Evolutionary conservation across 2,113 vertebrate genomes (phyloP), one percentile per base, ranked within the genome.

Genomic region (Zapornia atra): DNA sequence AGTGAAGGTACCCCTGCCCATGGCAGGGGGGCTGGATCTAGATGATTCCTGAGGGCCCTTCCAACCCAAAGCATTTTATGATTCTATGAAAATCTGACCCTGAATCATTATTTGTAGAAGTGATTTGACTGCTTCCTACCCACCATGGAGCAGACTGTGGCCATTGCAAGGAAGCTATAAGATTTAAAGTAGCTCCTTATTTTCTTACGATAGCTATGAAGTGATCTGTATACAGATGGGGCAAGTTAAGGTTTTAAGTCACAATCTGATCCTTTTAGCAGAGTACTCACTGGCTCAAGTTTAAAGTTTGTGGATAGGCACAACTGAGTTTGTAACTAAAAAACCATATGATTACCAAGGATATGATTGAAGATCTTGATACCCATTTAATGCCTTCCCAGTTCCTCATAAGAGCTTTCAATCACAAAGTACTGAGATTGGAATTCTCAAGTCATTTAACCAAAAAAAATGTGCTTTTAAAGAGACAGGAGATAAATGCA

Each of bases 191-290:
- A 69, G 9, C 9, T 83, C 18, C 31, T 72, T 44, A 18, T 9
- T 54, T 63, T 50, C 15, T 80, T 33, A 29, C 3, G 1, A 8
- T 0, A 1, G 21, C 51, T 63, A 7, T 42, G 33, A 77, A 63
- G 5, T 18, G 11, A 48, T 31, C 12, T 44, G 18, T 25, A 5
- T 25, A 44, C 16, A 42, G 9, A 56, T 50, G 16, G 5, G 29
- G 6, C 8, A 70, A 1, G 0, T 68, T 25, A 75, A 48, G 22
- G 10, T 26, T 36, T 68, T 53, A 53, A 40, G 21, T 50, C 21
- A 36, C 38, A 14, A 24, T 54, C 29, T 78, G 25, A 17, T 82
- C 10, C 6, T 6, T 68, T 70, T 66, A 72, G 17, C 11, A 66
- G 40, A 48, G 11, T 40, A 50, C 2, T 53, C 59, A 36, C 4